Evolutionary conservation across 2,797 vertebrate species (phyloP), one percentile per base, ranked within the genome.

Genomic region (Schizopygopsis pylzovi): DNA sequence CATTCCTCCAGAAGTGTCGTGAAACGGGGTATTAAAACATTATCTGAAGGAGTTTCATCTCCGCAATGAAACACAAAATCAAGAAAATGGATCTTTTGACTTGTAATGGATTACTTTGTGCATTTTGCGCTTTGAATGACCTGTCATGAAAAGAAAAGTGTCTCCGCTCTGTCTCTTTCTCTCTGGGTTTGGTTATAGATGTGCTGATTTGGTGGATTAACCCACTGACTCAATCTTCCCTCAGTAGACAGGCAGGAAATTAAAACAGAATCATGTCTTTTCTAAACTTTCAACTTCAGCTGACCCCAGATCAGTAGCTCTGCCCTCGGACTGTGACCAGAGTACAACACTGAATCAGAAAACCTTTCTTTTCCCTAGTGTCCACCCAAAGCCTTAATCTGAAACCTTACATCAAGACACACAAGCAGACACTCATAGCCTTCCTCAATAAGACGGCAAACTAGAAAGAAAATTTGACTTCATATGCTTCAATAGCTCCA

Each of bases 21-120:
- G 85, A 89, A 89, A 89, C 82, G 76, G 81, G 84, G 83, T 84
- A 87, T 85, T 86, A 89, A 86, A 82, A 89, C 71, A 37, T 87
- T 88, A 88, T 88, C 87, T 88, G 49, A 81, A 86, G 81, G 75
- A 82, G 88, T 84, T 85, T 88, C 83, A 77, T 83, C 85, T 81
- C 28, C 56, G 47, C 87, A 87, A 84, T 88, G 83, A 85, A 87
- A 86, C 54, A 52, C 25, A 71, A 65, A 72, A 79, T 82, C 67
- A 87, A 54, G 59, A 89, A 88, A 85, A 88, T 78, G n/a, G 45
- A 86, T 83, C 70, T 56, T 72, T 81, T 39, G 54, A 25, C 52
- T 54, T 54, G 78, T 84, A 68, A 78, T 2, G 16, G 49, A 56
- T 85, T 59, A 79, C 75, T 71, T 71, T 59, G 61, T 70, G 75